Base-by-base conservation (phyloP, 2,113 vertebrate species). In the Corvus cornix region DNA sequence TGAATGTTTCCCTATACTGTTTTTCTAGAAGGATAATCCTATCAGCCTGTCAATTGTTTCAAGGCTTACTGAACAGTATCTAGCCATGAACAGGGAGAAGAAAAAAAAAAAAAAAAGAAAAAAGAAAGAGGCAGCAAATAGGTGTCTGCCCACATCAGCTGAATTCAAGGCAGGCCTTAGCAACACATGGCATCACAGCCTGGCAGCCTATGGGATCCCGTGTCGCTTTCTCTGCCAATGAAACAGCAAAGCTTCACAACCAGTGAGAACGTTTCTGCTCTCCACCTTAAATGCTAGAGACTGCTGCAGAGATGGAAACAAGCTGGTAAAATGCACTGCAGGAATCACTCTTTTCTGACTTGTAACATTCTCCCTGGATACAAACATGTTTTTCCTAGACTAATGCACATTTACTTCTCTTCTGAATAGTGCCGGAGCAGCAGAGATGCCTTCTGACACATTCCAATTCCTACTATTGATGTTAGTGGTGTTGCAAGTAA, bases 81-180 rank as follows among this genome's bases (percentile, higher is more conserved):
- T 52, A 68, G 62, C 33, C 43, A 72, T 3, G 11, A 63, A 72
- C 21, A 6, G 21, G 19, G 12, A 31, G 13, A 14, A 4, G 1
- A 7, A 8, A 23, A 8, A 23, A 66, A 44, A 20, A 30, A 44
- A 3, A 56, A 13, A 44, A 58, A 41, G 10, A 4, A 13, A 68
- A 14, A 60, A 44, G 9, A 16, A 68, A 37, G 22, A 77, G 43
- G 51, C 66, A 78, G 69, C 0, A 3, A 48, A 69, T 27, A 60
- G 44, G 82, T 44, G 52, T 27, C 58, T 87, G 77, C 78, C 17
- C 44, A 56, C 49, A 79, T 73, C 31, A 78, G 78, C 85, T 52
- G 78, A 81, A 85, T 62, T 41, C 52, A 55, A 80, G 60, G 75
- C 63, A 87, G 68, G 62, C 95, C 94, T 87, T 87, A 84, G 94